A percentile compares a stretch with the other conserved stretches of the same genome.
phyloP scores from a whole-genome alignment of 2,888 invertebrate genomes.

The Capitulum mitella region DNA sequence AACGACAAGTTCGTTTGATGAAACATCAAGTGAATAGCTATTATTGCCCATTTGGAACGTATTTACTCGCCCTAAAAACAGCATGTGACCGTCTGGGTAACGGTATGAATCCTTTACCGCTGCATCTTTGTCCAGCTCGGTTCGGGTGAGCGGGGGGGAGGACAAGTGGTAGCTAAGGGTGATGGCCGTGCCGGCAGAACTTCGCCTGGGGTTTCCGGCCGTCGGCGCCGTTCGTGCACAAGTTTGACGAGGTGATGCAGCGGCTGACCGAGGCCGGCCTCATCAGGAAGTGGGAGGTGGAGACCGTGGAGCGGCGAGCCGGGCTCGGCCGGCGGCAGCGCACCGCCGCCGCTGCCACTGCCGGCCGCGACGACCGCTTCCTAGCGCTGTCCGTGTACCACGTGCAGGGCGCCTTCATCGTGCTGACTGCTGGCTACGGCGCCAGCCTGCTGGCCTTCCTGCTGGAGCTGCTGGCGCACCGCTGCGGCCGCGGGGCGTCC shows the following conservation, averaged over 20 bases:
- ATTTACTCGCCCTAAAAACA: no score
- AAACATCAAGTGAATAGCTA: no score
- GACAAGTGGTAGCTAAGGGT: no score
- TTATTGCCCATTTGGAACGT: no score
- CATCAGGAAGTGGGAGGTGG: not conserved
- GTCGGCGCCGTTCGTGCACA: conserved; percentile 16
- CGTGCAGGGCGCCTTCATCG: conserved; percentile 13
- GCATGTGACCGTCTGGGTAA: no score
- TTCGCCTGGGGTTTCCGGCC: conserved; percentile 10
- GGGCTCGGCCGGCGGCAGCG: not conserved
- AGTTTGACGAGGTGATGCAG: not conserved
- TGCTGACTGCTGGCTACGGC: not conserved
- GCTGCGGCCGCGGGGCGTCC: not conserved
- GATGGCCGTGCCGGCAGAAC: conserved; percentile 10
- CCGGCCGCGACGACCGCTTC: not conserved
- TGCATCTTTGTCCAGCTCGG: no score
- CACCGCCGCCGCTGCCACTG: not conserved
- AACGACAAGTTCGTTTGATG: no score
- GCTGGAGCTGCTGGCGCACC: not conserved
- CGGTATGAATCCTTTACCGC: no score
- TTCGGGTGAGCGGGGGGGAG: no score
- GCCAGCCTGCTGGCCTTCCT: not conserved
- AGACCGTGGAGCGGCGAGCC: not conserved
- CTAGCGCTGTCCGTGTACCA: conserved; percentile 1
- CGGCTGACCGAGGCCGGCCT: conserved; percentile 4